Percentiles rank a stretch among this genome's conserved stretches.
phyloP scores from a whole-genome alignment of 1,140 invertebrate species.

The Olivierus martensii region DNA sequence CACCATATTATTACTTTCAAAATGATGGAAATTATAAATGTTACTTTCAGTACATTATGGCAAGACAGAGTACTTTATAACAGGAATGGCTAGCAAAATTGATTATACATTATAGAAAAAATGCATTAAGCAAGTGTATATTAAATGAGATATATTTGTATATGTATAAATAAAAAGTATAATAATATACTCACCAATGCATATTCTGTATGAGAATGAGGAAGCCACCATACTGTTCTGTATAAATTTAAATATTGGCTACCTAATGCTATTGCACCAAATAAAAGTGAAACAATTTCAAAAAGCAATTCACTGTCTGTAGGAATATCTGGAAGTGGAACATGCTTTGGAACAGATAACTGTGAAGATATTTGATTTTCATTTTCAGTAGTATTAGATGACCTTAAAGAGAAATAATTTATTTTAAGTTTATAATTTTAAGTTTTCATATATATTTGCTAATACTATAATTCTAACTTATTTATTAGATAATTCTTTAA shows the following conservation, averaged over 20 bases:
- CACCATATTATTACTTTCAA: no score
- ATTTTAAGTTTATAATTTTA: neutral
- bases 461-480: no score
- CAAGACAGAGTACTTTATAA: no score
- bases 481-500: no score
- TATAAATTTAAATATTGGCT: slow-evolving; percentile 91
- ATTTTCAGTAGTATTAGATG: neutral
- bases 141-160: no score
- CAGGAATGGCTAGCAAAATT: no score
- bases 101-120: no score
- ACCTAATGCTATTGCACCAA: slow-evolving; percentile 49
- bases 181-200: slow-evolving; percentile 70
- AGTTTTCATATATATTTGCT: no score
- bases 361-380: neutral
- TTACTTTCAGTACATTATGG: no score
- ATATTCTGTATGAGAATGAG: slow-evolving; percentile 74
- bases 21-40: no score
- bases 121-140: no score
- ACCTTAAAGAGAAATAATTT: neutral
- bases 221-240: slow-evolving; percentile 92
- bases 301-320: slow-evolving; percentile 68
- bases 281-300: slow-evolving; percentile 64
- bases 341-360: slow-evolving; percentile 48
- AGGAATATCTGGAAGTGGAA: slow-evolving; percentile 69
- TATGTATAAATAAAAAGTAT: no score